Base-by-base conservation (phyloP, 2,888 invertebrate genomes). In the Tachina fera region DNA sequence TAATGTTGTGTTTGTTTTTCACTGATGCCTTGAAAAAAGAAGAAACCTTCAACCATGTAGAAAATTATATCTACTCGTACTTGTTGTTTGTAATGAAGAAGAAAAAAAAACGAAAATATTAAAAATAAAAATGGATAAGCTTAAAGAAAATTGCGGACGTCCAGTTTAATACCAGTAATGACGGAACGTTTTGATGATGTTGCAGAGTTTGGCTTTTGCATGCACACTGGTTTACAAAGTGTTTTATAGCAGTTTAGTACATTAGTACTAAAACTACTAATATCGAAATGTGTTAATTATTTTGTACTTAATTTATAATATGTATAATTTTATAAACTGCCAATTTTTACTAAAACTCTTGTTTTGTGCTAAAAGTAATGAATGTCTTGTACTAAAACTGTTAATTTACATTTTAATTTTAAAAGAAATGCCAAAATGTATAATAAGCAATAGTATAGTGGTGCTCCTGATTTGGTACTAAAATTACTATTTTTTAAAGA, bases 31-130 rank as follows among this genome's bases (percentile, higher is more conserved):
- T 75, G 63, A 70, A 75, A 79, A 83, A 70, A 56, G 47, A 79
- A 65, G 74, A 83, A 83, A 83, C 53, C 49, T 74, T 56, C 71
- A 75, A 70, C 79, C 70, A 75, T 63, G 83, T 70, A 63, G 79
- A 83, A 83, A 83, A 83, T 83, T 78, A 67, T 56, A 68, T 77
- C 39, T 22, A 67, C 19, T 22, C 3, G 22, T 22, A 31, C 31
- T 31, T 31, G 31, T 31, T 31, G 31, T 31, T 31, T 31, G 31
- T 31, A 31, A 31, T 31, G 31, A 31, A 31, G 51, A 65, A 53
- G 43, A 60, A 68, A 0, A 41, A 70, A 31, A 31, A 0, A 31
- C 0, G n/a, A 31, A 31, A 31, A 31, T 31, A 6, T 53, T 10
- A 10, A 3, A 53, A 19, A 19, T 9, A 53, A 10, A 53, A 53